These are phyloP conservation scores for Mus spretus DNA, from an alignment of 2,797 vertebrate genomes.

Conservation along the genomic window DNA sequence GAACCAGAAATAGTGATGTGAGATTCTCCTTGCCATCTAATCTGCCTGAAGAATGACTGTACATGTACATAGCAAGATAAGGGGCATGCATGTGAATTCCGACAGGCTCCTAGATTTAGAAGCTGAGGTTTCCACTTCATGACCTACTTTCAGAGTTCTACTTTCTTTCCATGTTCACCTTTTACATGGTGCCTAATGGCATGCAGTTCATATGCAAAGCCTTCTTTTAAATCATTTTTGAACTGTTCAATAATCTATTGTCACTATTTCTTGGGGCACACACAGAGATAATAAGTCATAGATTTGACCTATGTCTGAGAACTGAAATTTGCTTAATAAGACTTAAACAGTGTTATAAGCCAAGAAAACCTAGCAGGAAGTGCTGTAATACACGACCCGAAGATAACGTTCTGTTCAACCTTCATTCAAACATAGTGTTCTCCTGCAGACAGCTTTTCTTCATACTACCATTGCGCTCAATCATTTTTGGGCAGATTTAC, in stretches of 20 bases:
- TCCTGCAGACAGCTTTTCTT: background rate
- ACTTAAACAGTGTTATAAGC: background rate
- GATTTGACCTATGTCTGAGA: background rate
- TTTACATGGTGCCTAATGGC: background rate
- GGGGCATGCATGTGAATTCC: background rate
- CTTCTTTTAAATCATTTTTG: background rate
- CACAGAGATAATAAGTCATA: background rate
- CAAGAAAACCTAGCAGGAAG: background rate
- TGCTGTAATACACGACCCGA: background rate
- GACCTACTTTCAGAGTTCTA: background rate
- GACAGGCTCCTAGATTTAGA: background rate
- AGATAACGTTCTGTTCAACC: background rate
- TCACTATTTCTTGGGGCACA: background rate
- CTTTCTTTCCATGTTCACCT: background rate
- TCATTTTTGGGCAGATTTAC: background rate
- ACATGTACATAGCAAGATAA: too few relatives aligned
- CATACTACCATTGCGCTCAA: background rate
- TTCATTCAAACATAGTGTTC: background rate
- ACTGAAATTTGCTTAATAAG: background rate
- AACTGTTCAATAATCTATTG: background rate
- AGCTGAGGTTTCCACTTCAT: background rate
- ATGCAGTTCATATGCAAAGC: background rate
- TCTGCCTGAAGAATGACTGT: fast-evolving
- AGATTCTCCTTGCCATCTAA: background rate
- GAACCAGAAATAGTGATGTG: too few relatives aligned